Conservation (phyloP, 1,140 invertebrate species). For the Antheraea mylitta region DNA sequence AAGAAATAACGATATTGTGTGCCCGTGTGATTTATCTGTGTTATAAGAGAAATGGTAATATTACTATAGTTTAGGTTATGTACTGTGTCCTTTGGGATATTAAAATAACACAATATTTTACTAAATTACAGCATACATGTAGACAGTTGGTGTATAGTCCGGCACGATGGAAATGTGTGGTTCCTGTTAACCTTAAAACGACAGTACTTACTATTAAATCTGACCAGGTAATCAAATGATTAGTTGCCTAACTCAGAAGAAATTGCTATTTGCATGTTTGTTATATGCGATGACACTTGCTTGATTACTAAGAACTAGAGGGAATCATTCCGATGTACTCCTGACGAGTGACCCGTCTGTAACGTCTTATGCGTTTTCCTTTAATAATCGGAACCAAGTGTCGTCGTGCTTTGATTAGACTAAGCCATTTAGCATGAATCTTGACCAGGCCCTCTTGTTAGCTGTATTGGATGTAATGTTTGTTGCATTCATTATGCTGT, state of each 20-base stretch:
- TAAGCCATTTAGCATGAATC: no score
- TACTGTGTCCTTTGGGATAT: constrained; percentile 32
- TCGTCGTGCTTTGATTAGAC: no score
- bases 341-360: no score
- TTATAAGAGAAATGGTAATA: constrained; percentile 38
- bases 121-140: constrained; percentile 65
- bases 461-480: no score
- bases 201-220: constrained; percentile 43
- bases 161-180: constrained; percentile 63
- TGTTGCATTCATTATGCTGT: no score
- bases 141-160: constrained; percentile 64
- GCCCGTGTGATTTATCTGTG: constrained; percentile 21
- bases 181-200: constrained; percentile 55
- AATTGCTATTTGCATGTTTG: not conserved
- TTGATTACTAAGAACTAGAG: no score
- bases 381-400: no score
- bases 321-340: no score
- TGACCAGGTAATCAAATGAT: constrained; percentile 47
- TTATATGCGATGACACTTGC: no score
- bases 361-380: no score
- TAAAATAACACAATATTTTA: constrained; percentile 25
- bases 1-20: constrained; percentile 19
- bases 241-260: not conserved
- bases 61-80: constrained; percentile 49
- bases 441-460: no score